phyloP scores from a whole-genome alignment of 2,113 vertebrate genomes.

The Oncorhynchus masou region DNA sequence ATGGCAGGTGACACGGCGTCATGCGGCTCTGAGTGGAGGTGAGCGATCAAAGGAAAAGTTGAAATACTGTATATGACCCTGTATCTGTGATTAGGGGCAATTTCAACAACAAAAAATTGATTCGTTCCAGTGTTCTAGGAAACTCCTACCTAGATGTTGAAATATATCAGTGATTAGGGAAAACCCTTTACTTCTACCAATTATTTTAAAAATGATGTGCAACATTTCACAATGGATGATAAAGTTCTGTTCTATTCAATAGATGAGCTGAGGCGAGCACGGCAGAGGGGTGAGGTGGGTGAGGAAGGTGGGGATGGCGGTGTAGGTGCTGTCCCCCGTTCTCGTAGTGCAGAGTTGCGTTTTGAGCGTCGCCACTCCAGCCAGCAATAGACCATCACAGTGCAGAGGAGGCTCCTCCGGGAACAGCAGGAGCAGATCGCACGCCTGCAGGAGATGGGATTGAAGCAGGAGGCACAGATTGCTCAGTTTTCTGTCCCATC shows the following conservation, averaged over 20 bases:
- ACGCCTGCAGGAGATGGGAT: conserved; percentile 71
- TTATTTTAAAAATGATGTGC: too few species aligned
- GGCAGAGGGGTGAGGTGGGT: conserved; percentile 4
- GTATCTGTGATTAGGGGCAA: too few species aligned
- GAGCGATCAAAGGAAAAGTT: conserved; percentile 30
- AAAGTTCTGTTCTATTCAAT: too few species aligned
- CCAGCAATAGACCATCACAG: conserved; percentile 81
- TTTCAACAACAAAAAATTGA: too few species aligned
- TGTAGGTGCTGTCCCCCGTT: background rate
- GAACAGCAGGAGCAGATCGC: conserved; percentile 83
- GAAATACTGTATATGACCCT: too few species aligned
- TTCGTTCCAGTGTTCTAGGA: too few species aligned
- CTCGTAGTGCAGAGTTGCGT: background rate
- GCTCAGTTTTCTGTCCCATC: conserved; percentile 7
- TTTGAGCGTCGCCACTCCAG: conserved; percentile 72
- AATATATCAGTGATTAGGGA: too few species aligned
- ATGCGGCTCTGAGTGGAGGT: conserved; percentile 42
- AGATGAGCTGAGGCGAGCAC: conserved; percentile 47
- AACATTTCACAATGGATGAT: too few species aligned
- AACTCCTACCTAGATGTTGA: too few species aligned
- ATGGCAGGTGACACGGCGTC: conserved; percentile 70
- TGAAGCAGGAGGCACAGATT: conserved; percentile 63
- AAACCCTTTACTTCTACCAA: too few species aligned
- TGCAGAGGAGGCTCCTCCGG: conserved; percentile 83
- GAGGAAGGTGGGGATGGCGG: conserved; percentile 1